Percentiles rank a stretch among this genome's conserved stretches.
phyloP scores from a whole-genome alignment of 2,888 invertebrate species.

The Pollenia amentaria region DNA sequence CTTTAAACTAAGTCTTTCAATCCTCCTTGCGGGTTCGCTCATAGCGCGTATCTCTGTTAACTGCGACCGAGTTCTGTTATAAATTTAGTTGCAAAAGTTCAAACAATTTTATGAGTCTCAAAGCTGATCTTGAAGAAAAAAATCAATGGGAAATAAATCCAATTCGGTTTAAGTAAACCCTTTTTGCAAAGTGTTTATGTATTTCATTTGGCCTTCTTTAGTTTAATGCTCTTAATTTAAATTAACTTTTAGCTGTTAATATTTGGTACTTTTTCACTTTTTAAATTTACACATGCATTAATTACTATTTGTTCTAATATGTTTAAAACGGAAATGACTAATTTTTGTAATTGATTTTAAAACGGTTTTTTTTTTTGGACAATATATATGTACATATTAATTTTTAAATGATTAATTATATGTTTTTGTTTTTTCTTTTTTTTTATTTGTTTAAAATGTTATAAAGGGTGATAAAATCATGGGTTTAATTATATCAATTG shows the following conservation, averaged over 20 bases:
- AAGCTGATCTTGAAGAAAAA: too few relatives aligned
- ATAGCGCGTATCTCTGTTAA: too few relatives aligned
- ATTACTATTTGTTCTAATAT: not conserved
- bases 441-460: not conserved
- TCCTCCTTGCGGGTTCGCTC: too few relatives aligned
- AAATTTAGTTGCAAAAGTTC: too few relatives aligned
- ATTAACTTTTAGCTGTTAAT: constrained; percentile 5
- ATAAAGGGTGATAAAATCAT: constrained; percentile 34
- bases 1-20: too few relatives aligned
- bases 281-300: constrained; percentile 7
- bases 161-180: not conserved
- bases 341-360: constrained; percentile 60
- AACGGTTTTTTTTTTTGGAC: constrained; percentile 31
- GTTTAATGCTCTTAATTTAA: not conserved
- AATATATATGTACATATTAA: constrained; percentile 25
- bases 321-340: constrained; percentile 47
- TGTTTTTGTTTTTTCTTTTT: not conserved
- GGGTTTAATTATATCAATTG: not conserved
- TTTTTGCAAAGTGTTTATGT: not conserved
- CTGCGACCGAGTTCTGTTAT: too few relatives aligned
- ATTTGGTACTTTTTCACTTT: constrained; percentile 14
- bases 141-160: too few relatives aligned
- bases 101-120: too few relatives aligned
- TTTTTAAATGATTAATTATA: constrained; percentile 31
- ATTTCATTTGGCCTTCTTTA: constrained; percentile 19